Evolutionary conservation across 2,888 invertebrate genomes (phyloP).

Genomic region (Xestia xanthographa): DNA sequence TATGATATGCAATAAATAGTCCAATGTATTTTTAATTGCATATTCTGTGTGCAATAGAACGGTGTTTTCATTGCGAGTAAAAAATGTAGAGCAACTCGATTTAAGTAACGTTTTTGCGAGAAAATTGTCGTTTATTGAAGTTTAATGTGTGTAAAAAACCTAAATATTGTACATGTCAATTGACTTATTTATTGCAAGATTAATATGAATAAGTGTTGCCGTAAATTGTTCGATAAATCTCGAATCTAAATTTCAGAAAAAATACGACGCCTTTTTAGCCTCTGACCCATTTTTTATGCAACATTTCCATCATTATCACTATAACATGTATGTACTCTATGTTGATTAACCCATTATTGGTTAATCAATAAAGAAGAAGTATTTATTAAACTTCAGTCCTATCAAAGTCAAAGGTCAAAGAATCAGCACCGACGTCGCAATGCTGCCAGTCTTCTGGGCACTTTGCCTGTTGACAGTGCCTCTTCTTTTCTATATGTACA

Average conservation of each 20-base stretch:
- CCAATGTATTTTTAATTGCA: constrained; percentile 61
- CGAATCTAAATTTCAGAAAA: not conserved
- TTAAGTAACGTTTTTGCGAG: constrained; percentile 6
- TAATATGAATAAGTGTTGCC: no score
- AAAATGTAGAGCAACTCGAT: constrained; percentile 25
- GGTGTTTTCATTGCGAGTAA: constrained; percentile 21
- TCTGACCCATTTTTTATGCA: not conserved
- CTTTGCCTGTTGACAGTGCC: no score
- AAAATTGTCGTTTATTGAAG: constrained; percentile 10
- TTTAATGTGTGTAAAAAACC: not conserved
- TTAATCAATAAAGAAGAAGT: no score
- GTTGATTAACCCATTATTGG: constrained; percentile 15
- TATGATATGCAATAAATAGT: constrained; percentile 53
- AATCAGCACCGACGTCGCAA: no score
- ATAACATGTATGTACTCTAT: not conserved
- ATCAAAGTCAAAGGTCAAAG: no score
- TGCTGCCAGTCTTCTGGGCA: no score
- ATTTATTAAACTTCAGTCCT: no score
- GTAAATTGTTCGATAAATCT: no score
- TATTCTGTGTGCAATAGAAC: constrained; percentile 50
- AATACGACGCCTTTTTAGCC: no score
- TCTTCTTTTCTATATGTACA: no score
- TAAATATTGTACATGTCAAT: not conserved
- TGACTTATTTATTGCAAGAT: not conserved
- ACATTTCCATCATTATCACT: not conserved